These are phyloP conservation scores for Heliconius aoede DNA, from an alignment of 2,888 invertebrate species.

Conservation along the genomic window DNA sequence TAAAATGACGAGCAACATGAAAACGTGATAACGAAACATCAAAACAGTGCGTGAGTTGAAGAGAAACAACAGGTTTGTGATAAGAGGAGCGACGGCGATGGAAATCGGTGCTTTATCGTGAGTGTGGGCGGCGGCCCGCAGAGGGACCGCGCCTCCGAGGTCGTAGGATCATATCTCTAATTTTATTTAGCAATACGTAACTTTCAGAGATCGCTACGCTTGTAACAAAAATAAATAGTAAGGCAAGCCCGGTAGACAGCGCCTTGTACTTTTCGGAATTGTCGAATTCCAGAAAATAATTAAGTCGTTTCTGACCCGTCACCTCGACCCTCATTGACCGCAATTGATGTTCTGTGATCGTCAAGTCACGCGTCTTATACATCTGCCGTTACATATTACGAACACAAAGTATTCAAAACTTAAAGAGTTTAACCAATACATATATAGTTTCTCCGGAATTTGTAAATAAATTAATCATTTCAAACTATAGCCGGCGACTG, in stretches of 20 bases:
- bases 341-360: constrained; percentile 75
- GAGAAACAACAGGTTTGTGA: constrained; percentile 75
- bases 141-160: constrained; percentile 50
- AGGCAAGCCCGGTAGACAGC: background rate
- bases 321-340: constrained; percentile 73
- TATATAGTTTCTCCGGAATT: background rate
- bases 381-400: constrained; percentile 14
- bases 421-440: constrained; percentile 35
- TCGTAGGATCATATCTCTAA: constrained; percentile 48
- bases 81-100: constrained; percentile 67
- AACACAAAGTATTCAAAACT: constrained; percentile 39
- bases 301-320: constrained; percentile 74
- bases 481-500: background rate
- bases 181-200: constrained; percentile 61
- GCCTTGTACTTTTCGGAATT: constrained; percentile 23
- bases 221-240: background rate
- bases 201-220: constrained; percentile 51
- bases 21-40: constrained; percentile 62
- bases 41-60: constrained; percentile 70
- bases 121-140: constrained; percentile 68
- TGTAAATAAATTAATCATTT: constrained; percentile 14
- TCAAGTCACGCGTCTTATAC: constrained; percentile 44
- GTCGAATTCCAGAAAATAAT: constrained; percentile 58
- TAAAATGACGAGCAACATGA: constrained; percentile 52
- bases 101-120: constrained; percentile 66